These are phyloP conservation scores for Crypturellus tataupa DNA, from an alignment of 2,797 vertebrate species.

Conservation along the genomic window DNA sequence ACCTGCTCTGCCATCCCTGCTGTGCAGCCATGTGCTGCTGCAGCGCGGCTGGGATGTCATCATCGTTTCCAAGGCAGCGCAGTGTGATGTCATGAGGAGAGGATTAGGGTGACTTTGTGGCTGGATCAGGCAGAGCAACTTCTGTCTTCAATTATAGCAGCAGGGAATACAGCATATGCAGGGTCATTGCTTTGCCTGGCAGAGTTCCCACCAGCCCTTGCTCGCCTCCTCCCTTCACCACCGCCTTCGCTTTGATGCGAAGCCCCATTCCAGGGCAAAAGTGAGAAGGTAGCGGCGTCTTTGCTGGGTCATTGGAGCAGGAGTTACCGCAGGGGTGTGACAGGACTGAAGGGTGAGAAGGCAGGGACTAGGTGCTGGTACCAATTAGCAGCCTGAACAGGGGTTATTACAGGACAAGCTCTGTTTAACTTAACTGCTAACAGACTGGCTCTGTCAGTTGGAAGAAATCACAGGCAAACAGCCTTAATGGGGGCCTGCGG, in stretches of 20 bases:
- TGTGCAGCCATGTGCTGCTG: constrained; percentile 37
- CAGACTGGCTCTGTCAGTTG: constrained; percentile 78
- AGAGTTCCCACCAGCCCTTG: not conserved
- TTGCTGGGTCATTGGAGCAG: not conserved
- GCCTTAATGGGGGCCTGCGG: constrained; percentile 62
- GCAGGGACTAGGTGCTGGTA: constrained; percentile 69
- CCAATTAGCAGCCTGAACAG: constrained; percentile 67
- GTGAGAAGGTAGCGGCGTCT: not conserved
- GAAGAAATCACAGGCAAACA: constrained; percentile 79
- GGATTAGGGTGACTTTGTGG: constrained; percentile 43
- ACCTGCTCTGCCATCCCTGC: not conserved
- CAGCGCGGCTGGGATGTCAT: constrained; percentile 26
- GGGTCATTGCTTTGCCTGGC: not conserved
- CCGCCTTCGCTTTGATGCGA: not conserved
- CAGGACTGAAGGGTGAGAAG: not conserved
- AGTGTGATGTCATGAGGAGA: constrained; percentile 48
- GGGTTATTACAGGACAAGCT: constrained; percentile 81
- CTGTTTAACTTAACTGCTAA: constrained; percentile 78
- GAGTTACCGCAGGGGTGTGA: not conserved
- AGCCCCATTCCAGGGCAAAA: not conserved
- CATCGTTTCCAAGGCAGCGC: constrained; percentile 10
- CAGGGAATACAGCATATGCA: not conserved
- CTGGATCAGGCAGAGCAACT: constrained; percentile 25
- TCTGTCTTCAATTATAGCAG: constrained; percentile 49
- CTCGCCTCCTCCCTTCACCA: accelerated